Conservation (phyloP, 2,797 vertebrate genomes). For the Melanotaenia nigrans region DNA sequence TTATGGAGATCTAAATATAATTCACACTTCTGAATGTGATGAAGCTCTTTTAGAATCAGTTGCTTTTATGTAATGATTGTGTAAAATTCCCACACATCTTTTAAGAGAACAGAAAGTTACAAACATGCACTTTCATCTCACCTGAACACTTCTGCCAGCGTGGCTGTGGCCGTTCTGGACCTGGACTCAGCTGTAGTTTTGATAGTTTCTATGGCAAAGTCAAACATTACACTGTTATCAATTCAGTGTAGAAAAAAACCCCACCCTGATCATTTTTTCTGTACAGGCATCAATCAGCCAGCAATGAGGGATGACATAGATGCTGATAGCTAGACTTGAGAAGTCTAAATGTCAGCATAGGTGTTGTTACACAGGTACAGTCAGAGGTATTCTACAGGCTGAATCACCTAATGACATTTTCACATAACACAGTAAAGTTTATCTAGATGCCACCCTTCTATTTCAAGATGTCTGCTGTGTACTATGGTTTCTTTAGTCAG, state of each 20-base stretch:
- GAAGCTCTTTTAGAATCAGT: neutral
- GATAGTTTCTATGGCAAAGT: slow-evolving; percentile 26
- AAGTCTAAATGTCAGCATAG: neutral
- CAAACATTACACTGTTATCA: slow-evolving; percentile 49
- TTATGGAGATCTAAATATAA: neutral
- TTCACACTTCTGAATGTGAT: neutral
- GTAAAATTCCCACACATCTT: neutral
- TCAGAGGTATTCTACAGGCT: neutral
- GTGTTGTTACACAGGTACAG: neutral
- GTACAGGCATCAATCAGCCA: slow-evolving; percentile 20
- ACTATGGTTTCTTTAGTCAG: neutral
- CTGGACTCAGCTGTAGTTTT: slow-evolving; percentile 5
- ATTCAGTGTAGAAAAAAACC: neutral
- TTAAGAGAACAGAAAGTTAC: neutral
- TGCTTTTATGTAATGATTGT: neutral
- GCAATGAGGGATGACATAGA: slow-evolving; percentile 1
- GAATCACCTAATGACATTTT: neutral
- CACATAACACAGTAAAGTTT: neutral
- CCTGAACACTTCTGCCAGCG: slow-evolving; percentile 5
- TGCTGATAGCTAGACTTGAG: neutral
- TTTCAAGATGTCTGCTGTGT: neutral
- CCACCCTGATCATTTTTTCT: slow-evolving; percentile 31
- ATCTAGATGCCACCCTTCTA: neutral
- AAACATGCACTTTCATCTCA: neutral
- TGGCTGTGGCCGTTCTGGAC: neutral